Evolutionary conservation across 2,888 invertebrate species (phyloP).

Genomic region (Chymomyza fuscimana): DNA sequence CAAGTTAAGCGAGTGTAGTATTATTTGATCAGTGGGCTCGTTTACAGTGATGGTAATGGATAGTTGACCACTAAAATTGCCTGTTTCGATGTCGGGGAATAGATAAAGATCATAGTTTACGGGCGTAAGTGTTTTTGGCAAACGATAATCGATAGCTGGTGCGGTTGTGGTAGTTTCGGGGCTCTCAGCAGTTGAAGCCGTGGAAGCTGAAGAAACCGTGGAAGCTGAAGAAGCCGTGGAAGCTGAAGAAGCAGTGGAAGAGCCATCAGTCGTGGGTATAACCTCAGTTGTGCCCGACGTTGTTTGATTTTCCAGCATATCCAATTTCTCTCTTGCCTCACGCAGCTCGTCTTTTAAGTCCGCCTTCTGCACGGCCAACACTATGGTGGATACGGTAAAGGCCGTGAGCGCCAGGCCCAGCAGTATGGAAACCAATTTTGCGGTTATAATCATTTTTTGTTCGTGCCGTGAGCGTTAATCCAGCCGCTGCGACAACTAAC

Average conservation of each 20-base stretch:
- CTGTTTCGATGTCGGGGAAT: conserved; percentile 83
- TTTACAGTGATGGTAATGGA: conserved; percentile 80
- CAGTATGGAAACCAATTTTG: conserved; percentile 69
- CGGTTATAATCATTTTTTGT: conserved; percentile 68
- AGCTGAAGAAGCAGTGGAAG: background rate
- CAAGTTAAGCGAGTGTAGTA: conserved; percentile 84
- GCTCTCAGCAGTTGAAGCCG: background rate
- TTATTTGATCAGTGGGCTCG: conserved; percentile 80
- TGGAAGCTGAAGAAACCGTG: background rate
- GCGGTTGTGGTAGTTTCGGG: background rate
- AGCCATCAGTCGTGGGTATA: conserved; percentile 29
- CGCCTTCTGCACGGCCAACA: conserved; percentile 80
- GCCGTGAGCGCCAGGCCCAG: conserved; percentile 73
- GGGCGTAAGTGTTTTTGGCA: conserved; percentile 84
- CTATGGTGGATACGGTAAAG: conserved; percentile 82
- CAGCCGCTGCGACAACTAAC: conserved; percentile 35
- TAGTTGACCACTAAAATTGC: conserved; percentile 82
- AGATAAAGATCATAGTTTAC: conserved; percentile 85
- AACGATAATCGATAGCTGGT: conserved; percentile 75
- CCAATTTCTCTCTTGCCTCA: conserved; percentile 65
- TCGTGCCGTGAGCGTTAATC: conserved; percentile 35
- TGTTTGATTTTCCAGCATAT: conserved; percentile 57
- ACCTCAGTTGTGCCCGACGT: conserved; percentile 44
- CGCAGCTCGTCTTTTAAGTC: conserved; percentile 63
- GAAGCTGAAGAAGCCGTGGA: background rate